phyloP scores from a whole-genome alignment of 1,140 invertebrate genomes.

The Drosophila tani region DNA sequence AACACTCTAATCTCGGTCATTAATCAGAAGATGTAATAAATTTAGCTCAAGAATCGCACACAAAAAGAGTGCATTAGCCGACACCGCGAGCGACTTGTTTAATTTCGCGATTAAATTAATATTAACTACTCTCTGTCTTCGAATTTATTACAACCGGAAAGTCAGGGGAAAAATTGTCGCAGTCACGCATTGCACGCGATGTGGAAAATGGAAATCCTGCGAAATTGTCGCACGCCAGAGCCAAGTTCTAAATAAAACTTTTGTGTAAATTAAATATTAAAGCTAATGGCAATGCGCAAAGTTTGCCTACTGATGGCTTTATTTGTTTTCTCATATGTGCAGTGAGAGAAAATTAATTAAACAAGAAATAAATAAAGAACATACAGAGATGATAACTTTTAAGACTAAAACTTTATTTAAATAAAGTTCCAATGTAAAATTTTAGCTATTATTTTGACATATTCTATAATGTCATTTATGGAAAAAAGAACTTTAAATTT shows the following conservation, averaged over 20 bases:
- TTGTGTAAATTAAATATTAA: constrained; percentile 65
- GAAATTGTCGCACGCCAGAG: constrained; percentile 56
- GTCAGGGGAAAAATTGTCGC: constrained; percentile 40
- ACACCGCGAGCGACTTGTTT: constrained; percentile 57
- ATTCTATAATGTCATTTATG: too few relatives aligned
- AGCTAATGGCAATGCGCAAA: constrained; percentile 66
- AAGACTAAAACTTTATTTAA: neutral
- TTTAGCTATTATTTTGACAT: too few relatives aligned
- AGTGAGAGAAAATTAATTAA: neutral
- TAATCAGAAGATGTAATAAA: constrained; percentile 34
- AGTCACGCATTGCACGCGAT: constrained; percentile 70
- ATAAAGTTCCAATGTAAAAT: too few relatives aligned
- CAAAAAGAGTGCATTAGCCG: constrained; percentile 69
- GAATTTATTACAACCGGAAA: constrained; percentile 55
- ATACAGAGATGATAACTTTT: too few relatives aligned
- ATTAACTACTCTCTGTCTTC: constrained; percentile 67
- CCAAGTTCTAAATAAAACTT: constrained; percentile 48
- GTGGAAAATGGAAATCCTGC: constrained; percentile 55
- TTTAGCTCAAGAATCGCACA: constrained; percentile 21
- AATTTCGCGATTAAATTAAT: constrained; percentile 76
- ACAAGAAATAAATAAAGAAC: neutral
- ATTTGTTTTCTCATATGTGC: constrained; percentile 21
- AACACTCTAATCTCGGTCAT: constrained; percentile 32
- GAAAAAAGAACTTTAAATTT: too few relatives aligned
- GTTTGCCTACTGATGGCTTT: constrained; percentile 12